Evolutionary conservation across 2,113 vertebrate genomes (phyloP).

Genomic region (Entomyzon cyanotis): DNA sequence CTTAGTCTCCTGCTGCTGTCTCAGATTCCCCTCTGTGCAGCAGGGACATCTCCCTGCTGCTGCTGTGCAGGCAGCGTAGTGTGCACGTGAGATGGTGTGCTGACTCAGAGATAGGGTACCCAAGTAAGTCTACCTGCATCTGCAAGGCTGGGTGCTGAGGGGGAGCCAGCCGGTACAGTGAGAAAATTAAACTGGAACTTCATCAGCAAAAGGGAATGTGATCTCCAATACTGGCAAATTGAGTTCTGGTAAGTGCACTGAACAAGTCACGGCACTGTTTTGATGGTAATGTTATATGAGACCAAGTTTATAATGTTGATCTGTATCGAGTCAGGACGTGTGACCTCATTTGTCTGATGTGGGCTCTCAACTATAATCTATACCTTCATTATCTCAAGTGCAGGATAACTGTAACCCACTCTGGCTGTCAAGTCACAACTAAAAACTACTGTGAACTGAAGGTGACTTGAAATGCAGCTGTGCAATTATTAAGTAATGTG

Average conservation of each 20-base stretch:
- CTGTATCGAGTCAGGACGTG: not conserved
- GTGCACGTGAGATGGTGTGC: not conserved
- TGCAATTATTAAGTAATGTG: constrained; percentile 6
- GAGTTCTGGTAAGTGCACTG: constrained; percentile 1
- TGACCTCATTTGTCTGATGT: not conserved
- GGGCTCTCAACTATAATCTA: not conserved
- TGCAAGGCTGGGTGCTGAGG: not conserved
- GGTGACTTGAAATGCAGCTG: constrained; percentile 6
- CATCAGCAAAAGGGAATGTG: not conserved
- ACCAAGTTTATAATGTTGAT: not conserved
- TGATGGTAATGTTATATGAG: not conserved
- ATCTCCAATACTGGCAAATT: not conserved
- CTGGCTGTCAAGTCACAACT: constrained; percentile 8
- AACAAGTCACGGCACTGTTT: not conserved
- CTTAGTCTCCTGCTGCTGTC: not conserved
- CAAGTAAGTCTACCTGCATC: not conserved
- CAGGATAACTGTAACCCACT: not conserved
- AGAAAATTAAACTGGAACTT: not conserved
- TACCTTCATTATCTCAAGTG: constrained; percentile 12
- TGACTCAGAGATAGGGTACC: not conserved
- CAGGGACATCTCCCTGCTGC: not conserved
- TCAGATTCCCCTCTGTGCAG: not conserved
- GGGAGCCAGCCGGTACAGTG: accelerated
- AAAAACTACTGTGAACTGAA: not conserved
- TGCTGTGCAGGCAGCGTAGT: not conserved